A percentile compares a stretch with the other conserved stretches of the same genome.
Evolutionary conservation across 2,888 invertebrate species (phyloP).

Genomic region (Ophraella communa): DNA sequence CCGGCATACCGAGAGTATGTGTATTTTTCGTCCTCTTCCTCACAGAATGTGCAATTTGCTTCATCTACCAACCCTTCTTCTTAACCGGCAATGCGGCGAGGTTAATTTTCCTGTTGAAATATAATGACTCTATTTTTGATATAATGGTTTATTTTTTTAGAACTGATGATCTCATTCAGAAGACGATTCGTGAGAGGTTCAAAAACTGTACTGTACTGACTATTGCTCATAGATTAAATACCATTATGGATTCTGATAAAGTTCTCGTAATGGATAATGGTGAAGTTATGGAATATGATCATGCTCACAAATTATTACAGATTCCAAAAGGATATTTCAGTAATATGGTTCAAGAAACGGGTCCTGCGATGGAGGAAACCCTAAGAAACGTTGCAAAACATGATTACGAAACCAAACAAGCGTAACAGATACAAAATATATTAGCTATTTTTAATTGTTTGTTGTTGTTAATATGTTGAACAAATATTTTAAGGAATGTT

Average conservation of each 20-base stretch:
- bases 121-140: no score
- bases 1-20: no score
- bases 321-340: slow-evolving; percentile 50
- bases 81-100: no score
- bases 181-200: slow-evolving; percentile 76
- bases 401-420: no score
- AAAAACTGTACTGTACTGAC: slow-evolving; percentile 80
- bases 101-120: no score
- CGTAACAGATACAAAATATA: no score
- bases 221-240: slow-evolving; percentile 82
- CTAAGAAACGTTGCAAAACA: slow-evolving; percentile 32
- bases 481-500: no score
- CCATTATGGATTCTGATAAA: slow-evolving; percentile 84
- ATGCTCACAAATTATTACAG: slow-evolving; percentile 59
- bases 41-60: no score
- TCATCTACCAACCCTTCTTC: no score
- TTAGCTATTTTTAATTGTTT: no score
- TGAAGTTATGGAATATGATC: slow-evolving; percentile 62
- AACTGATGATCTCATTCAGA: slow-evolving; percentile 69
- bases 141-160: slow-evolving; percentile 1
- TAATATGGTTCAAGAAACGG: slow-evolving; percentile 57
- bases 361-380: slow-evolving; percentile 46
- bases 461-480: no score
- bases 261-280: slow-evolving; percentile 70
- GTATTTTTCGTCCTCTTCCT: no score